phyloP scores from a whole-genome alignment of 2,113 vertebrate species.

The Ctenodactylus gundi region DNA sequence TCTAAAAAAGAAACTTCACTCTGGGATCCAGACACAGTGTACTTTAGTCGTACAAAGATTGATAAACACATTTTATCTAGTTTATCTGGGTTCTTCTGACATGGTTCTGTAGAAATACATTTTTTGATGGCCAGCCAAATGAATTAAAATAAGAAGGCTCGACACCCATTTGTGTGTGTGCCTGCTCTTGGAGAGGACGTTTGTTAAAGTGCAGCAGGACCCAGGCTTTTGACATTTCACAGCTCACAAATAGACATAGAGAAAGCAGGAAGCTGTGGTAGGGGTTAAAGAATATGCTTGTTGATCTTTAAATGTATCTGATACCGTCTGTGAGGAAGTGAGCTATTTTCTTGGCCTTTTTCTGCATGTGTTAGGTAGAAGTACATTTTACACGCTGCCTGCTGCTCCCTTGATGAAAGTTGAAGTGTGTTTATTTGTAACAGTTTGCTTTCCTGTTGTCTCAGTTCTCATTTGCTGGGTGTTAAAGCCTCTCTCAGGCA shows the following conservation, averaged over 20 bases:
- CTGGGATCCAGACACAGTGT: not conserved
- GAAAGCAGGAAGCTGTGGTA: conserved; percentile 83
- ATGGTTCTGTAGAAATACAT: not conserved
- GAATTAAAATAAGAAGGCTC: not conserved
- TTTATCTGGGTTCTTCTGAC: not conserved
- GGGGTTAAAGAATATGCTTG: conserved; percentile 66
- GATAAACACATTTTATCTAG: conserved; percentile 2
- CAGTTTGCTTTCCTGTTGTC: not conserved
- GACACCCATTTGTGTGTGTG: too few species aligned
- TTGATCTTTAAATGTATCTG: conserved; percentile 65
- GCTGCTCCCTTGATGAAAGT: not conserved
- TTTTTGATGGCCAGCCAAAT: not conserved
- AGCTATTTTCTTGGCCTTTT: conserved; percentile 38
- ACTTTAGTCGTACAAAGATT: not conserved
- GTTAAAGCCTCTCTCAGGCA: not conserved
- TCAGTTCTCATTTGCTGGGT: not conserved
- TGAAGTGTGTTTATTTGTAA: not conserved
- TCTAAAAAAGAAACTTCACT: not conserved
- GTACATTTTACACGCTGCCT: not conserved
- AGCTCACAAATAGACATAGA: conserved; percentile 64
- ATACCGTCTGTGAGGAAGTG: not conserved
- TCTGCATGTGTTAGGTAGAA: not conserved
- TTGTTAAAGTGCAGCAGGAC: not conserved
- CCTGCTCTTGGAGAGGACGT: not conserved
- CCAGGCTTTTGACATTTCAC: conserved; percentile 58